phyloP scores from a whole-genome alignment of 2,888 invertebrate genomes.

The Bimastos eiseni region DNA sequence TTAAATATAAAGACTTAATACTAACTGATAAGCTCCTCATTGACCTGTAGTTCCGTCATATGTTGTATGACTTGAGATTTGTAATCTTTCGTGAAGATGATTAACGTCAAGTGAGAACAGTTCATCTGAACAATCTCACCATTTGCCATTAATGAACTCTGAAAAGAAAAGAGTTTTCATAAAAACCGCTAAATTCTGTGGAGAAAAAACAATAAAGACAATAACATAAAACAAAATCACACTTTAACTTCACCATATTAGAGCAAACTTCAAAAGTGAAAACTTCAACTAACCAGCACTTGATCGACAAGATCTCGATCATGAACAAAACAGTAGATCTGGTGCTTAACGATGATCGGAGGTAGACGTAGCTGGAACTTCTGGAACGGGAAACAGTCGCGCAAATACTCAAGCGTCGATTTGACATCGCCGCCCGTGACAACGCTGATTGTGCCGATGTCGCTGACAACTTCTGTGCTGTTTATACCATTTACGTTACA shows the following conservation, averaged over 20 bases:
- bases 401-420: not conserved
- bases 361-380: conserved; percentile 26
- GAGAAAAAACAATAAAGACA: not conserved
- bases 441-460: conserved; percentile 21
- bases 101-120: not conserved
- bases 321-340: conserved; percentile 21
- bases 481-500: conserved; percentile 8
- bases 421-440: conserved; percentile 25
- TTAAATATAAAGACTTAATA: not conserved
- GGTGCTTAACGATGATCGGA: conserved; percentile 18
- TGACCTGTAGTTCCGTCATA: conserved; percentile 18
- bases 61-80: conserved; percentile 23
- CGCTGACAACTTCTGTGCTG: conserved; percentile 16
- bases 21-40: conserved; percentile 10
- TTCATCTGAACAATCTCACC: conserved; percentile 18
- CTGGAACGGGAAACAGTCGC: conserved; percentile 13
- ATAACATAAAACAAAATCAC: not conserved
- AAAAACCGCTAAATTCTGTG: not conserved
- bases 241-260: not conserved
- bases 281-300: conserved; percentile 20
- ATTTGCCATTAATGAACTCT: conserved; percentile 23
- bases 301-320: conserved; percentile 26
- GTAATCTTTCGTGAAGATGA: conserved; percentile 21
- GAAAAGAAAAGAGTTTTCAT: not conserved
- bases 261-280: not conserved